Conservation (phyloP, 2,888 invertebrate species). For the Xestoiulus laeticollis region DNA sequence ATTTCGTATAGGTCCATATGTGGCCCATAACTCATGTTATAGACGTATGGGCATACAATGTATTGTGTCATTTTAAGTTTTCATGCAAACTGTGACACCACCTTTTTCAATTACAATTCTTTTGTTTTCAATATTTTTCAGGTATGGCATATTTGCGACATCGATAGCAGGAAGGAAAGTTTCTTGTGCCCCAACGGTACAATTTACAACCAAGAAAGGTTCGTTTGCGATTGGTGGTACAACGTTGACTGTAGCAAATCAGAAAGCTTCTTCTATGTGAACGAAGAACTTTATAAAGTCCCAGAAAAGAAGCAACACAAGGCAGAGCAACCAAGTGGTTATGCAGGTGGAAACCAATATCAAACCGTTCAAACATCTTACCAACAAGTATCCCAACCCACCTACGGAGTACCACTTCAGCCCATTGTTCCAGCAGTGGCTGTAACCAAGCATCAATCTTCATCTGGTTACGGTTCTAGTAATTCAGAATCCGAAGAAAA, state of each 20-base stretch:
- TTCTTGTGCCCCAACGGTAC: conserved; percentile 49
- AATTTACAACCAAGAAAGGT: conserved; percentile 44
- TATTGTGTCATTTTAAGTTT: too few relatives aligned
- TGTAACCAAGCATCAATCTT: neutral
- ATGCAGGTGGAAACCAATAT: neutral
- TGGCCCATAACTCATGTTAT: too few relatives aligned
- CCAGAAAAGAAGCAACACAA: neutral
- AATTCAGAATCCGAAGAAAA: neutral
- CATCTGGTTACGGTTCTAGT: neutral
- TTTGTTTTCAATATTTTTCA: neutral
- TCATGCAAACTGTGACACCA: too few relatives aligned
- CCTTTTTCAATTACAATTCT: neutral
- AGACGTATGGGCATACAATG: too few relatives aligned
- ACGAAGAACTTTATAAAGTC: conserved; percentile 50
- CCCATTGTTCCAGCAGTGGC: neutral
- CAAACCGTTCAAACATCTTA: neutral
- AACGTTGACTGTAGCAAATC: conserved; percentile 48
- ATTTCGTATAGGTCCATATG: too few relatives aligned
- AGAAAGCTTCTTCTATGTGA: neutral
- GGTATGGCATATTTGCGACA: conserved; percentile 46
- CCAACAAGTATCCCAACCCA: neutral
- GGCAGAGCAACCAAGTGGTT: neutral
- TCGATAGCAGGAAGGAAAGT: conserved; percentile 19
- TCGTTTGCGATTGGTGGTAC: conserved; percentile 52
- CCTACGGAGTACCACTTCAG: neutral